A percentile compares a stretch with the other conserved stretches of the same genome.
Conservation (phyloP, 2,113 vertebrate genomes). For the Astur gentilis region DNA sequence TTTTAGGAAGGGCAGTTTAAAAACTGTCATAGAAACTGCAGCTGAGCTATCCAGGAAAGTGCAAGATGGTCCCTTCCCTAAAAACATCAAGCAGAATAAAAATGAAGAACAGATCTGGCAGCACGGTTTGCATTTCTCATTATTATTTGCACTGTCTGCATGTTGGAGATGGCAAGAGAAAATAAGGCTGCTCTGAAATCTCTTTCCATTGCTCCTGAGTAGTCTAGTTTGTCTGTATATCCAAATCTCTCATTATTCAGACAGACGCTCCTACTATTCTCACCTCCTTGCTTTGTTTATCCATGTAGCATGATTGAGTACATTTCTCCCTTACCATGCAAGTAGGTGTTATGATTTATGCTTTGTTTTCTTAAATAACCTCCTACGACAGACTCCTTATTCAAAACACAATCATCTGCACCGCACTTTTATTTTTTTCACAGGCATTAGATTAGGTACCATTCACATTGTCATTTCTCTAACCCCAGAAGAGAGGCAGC, state of each 20-base stretch:
- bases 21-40: not conserved
- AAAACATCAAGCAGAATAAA: not conserved
- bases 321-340: not conserved
- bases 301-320: not conserved
- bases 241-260: not conserved
- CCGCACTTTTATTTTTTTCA: not conserved
- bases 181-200: not conserved
- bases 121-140: not conserved
- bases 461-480: rapidly evolving
- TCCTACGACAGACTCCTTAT: not conserved
- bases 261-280: not conserved
- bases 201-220: not conserved
- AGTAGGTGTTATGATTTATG: constrained; percentile 31
- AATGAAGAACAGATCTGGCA: not conserved
- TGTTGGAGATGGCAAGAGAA: not conserved
- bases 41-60: not conserved
- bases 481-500: not conserved
- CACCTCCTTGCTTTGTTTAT: constrained; percentile 17
- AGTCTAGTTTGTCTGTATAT: not conserved
- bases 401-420: not conserved
- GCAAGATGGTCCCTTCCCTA: not conserved
- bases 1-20: not conserved
- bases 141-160: not conserved
- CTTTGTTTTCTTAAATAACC: constrained; percentile 25
- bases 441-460: not conserved